phyloP scores from a whole-genome alignment of 2,888 invertebrate genomes.

The Callyntrura sp. region DNA sequence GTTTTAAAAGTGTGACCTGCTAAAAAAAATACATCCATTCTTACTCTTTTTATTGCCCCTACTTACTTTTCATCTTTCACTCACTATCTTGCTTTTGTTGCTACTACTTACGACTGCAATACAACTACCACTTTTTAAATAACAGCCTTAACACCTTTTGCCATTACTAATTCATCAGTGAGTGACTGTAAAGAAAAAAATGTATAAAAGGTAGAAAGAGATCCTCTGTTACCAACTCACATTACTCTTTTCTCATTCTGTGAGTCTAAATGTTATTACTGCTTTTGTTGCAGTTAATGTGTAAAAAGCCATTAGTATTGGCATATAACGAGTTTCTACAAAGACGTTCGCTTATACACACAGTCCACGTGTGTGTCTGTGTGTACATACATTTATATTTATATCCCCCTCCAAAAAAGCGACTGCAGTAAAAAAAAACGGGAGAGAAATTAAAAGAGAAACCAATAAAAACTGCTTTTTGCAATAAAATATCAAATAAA shows the following conservation, averaged over 20 bases:
- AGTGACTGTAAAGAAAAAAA: constrained; percentile 26
- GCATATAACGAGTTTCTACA: constrained; percentile 52
- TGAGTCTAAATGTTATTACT: neutral
- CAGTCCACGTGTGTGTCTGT: constrained; percentile 58
- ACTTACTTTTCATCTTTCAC: constrained; percentile 47
- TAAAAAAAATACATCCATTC: constrained; percentile 29
- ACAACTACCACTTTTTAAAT: no score
- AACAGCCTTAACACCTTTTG: neutral
- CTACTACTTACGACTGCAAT: neutral
- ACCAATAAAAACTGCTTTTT: constrained; percentile 65
- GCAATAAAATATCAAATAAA: constrained; percentile 70
- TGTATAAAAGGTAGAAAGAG: neutral
- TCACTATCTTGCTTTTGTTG: neutral
- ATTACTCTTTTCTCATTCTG: neutral
- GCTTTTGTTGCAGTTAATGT: neutral
- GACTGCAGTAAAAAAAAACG: constrained; percentile 12
- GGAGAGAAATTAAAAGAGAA: constrained; percentile 48
- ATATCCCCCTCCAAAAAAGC: neutral
- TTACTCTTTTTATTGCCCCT: constrained; percentile 16
- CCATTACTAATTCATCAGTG: constrained; percentile 51
- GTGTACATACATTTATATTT: neutral
- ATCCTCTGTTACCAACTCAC: no score
- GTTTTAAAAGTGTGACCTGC: constrained; percentile 42
- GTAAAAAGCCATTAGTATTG: constrained; percentile 29
- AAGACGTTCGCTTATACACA: neutral